These are phyloP conservation scores for Uria lomvia DNA, from an alignment of 2,113 vertebrate species.

Conservation along the genomic window DNA sequence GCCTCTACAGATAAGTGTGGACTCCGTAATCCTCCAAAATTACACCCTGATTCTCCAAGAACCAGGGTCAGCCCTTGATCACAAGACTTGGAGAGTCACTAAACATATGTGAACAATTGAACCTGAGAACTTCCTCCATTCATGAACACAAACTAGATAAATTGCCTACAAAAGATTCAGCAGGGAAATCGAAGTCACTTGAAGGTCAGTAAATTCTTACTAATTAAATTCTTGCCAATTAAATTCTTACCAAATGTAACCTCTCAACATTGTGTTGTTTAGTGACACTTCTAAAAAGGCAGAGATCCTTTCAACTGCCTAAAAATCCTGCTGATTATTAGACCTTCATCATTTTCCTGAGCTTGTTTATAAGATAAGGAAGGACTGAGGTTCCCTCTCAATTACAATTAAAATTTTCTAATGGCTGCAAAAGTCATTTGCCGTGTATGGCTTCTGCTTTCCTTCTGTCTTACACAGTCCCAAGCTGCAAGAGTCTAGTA, in stretches of 20 bases:
- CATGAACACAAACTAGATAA: background rate
- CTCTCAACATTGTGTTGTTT: background rate
- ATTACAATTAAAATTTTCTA: background rate
- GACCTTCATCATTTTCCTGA: background rate
- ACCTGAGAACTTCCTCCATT: background rate
- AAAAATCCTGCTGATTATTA: background rate
- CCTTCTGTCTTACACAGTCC: background rate
- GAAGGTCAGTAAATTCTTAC: background rate
- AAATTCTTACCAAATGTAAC: background rate
- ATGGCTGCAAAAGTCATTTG: background rate
- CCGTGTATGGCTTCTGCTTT: background rate
- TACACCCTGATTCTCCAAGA: background rate
- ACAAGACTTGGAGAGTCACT: background rate
- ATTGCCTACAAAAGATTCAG: background rate
- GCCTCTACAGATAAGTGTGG: background rate
- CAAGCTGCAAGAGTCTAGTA: background rate
- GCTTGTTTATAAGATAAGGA: background rate
- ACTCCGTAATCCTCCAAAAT: background rate
- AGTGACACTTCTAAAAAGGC: background rate
- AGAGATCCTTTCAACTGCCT: background rate
- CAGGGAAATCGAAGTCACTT: background rate
- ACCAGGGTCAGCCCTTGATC: background rate
- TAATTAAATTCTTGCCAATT: background rate
- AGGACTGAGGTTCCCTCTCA: background rate
- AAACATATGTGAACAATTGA: background rate